These are phyloP conservation scores for Cebidichthys violaceus DNA, from an alignment of 2,113 vertebrate genomes.

Conservation along the genomic window DNA sequence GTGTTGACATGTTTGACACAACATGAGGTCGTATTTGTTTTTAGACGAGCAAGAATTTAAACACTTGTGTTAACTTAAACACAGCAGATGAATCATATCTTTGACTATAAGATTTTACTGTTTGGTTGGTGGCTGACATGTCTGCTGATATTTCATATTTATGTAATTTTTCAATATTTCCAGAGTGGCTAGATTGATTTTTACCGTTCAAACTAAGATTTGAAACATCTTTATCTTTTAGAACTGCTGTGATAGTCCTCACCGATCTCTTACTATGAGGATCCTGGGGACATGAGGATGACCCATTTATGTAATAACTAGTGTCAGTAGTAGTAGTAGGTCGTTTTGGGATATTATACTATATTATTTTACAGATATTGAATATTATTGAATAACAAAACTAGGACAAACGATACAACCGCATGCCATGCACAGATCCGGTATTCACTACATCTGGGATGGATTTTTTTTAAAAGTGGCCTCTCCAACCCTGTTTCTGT, in stretches of 20 bases:
- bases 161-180: no score
- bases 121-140: background rate
- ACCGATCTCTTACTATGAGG: no score
- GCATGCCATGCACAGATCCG: background rate
- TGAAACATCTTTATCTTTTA: no score
- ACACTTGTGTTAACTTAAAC: background rate
- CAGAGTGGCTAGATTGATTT: no score
- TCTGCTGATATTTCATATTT: background rate
- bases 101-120: background rate
- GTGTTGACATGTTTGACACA: no score
- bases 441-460: background rate
- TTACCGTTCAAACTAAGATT: no score
- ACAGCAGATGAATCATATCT: background rate
- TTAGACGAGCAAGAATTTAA: background rate
- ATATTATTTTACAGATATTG: background rate
- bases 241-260: no score
- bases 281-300: no score
- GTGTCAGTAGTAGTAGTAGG: background rate
- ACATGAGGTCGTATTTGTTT: background rate
- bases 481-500: background rate
- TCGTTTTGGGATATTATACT: background rate
- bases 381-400: background rate
- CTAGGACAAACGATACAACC: background rate
- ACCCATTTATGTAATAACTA: background rate
- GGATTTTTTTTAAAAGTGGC: background rate